A percentile compares a stretch with the other conserved stretches of the same genome.
phyloP scores from a whole-genome alignment of 1,140 invertebrate species.

The Chrysomallon squamiferum region DNA sequence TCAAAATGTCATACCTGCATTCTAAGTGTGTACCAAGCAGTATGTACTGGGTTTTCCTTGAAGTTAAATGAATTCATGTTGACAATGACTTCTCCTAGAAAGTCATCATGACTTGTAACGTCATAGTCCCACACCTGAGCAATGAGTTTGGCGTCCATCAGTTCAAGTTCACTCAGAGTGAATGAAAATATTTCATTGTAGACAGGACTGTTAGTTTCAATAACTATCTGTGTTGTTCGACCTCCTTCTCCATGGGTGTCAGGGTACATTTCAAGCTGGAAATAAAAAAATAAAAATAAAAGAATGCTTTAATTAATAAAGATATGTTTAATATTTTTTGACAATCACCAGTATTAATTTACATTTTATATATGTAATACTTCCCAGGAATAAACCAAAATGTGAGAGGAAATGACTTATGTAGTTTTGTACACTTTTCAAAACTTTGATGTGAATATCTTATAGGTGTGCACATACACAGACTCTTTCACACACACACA shows the following conservation, averaged over 20 bases:
- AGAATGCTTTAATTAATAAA: neutral
- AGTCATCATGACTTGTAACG: conserved; percentile 43
- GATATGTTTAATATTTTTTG: too few relatives aligned
- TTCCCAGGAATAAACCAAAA: too few relatives aligned
- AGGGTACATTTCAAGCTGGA: conserved; percentile 41
- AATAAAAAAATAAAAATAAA: conserved; percentile 5
- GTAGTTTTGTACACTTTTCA: too few relatives aligned
- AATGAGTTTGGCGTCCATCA: conserved; percentile 29
- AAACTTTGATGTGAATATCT: too few relatives aligned
- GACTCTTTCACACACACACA: too few relatives aligned
- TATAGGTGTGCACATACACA: too few relatives aligned
- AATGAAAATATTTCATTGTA: conserved; percentile 58
- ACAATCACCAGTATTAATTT: too few relatives aligned
- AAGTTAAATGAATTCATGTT: conserved; percentile 40
- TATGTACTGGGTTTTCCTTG: conserved; percentile 33
- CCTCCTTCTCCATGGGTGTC: conserved; percentile 36
- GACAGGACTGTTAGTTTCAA: conserved; percentile 39
- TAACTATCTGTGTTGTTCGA: conserved; percentile 35
- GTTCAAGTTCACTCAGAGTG: conserved; percentile 30
- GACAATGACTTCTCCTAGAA: conserved; percentile 51
- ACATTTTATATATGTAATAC: too few relatives aligned
- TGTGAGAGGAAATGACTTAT: too few relatives aligned
- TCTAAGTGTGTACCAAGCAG: conserved; percentile 49
- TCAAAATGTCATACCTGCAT: conserved; percentile 37
- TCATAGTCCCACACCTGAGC: conserved; percentile 53